A percentile compares a stretch with the other conserved stretches of the same genome.
Evolutionary conservation across 1,140 invertebrate genomes (phyloP).

Genomic region (Bactericera cockerelli): DNA sequence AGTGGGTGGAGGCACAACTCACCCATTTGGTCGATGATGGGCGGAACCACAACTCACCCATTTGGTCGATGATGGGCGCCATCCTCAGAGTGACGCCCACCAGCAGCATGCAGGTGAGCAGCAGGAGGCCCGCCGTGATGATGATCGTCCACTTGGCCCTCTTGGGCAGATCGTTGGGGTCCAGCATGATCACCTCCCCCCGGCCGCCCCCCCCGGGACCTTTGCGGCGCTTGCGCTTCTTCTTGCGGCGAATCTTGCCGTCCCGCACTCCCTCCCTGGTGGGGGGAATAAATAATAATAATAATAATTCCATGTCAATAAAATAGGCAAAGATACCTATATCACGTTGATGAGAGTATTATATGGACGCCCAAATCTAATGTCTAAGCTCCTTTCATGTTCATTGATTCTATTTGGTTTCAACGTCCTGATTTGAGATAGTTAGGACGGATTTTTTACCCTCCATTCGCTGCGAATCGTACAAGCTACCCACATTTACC

Average conservation of each 20-base stretch:
- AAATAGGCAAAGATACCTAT: too few relatives aligned
- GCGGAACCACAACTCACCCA: slow-evolving; percentile 50
- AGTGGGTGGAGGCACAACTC: slow-evolving; percentile 42
- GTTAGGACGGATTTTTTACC: too few relatives aligned
- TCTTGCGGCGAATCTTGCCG: slow-evolving; percentile 6
- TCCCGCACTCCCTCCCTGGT: neutral
- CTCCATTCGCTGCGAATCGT: too few relatives aligned
- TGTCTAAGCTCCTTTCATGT: too few relatives aligned
- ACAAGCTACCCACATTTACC: too few relatives aligned
- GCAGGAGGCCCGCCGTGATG: slow-evolving; percentile 64
- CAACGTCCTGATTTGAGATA: too few relatives aligned
- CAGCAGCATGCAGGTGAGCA: slow-evolving; percentile 68
- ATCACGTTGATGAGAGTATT: too few relatives aligned
- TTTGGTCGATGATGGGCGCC: slow-evolving; percentile 81
- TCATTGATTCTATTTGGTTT: too few relatives aligned
- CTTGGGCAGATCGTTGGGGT: slow-evolving; percentile 60
- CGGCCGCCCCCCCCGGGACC: neutral
- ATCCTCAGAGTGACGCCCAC: slow-evolving; percentile 77
- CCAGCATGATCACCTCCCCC: slow-evolving; percentile 20
- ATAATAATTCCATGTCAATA: too few relatives aligned
- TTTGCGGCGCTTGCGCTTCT: neutral
- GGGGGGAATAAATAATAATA: too few relatives aligned
- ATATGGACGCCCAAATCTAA: too few relatives aligned
- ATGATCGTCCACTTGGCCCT: slow-evolving; percentile 76
- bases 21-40: neutral